Percentiles rank a stretch among this genome's conserved stretches.
Conservation (phyloP, 2,797 vertebrate genomes). For the Poeciliopsis gracilis region DNA sequence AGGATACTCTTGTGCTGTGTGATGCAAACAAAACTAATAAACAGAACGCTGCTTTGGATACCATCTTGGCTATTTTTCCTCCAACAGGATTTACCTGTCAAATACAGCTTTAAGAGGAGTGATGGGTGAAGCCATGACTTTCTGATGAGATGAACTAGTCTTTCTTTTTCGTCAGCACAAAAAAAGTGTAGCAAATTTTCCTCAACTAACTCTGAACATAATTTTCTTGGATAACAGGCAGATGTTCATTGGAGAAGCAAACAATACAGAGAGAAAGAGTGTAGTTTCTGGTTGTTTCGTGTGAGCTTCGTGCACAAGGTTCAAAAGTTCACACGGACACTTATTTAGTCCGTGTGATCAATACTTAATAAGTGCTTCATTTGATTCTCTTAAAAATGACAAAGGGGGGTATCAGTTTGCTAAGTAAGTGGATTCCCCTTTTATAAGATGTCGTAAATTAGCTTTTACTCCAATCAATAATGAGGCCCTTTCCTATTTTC, state of each 20-base stretch:
- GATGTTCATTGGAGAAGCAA: neutral
- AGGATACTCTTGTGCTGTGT: neutral
- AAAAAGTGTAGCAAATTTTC: neutral
- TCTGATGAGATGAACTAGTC: neutral
- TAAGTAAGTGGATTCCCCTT: slow-evolving; percentile 33
- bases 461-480: slow-evolving; percentile 38
- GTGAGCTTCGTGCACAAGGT: neutral
- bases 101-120: neutral
- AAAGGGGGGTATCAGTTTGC: slow-evolving; percentile 21
- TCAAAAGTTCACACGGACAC: neutral
- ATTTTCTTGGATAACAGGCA: neutral
- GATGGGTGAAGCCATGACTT: neutral
- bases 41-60: neutral
- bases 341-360: slow-evolving; percentile 38
- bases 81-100: neutral
- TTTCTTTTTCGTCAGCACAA: too few species aligned
- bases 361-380: slow-evolving; percentile 53
- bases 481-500: slow-evolving; percentile 19
- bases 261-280: neutral
- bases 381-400: slow-evolving; percentile 30
- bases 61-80: neutral
- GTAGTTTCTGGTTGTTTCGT: neutral
- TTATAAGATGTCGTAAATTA: slow-evolving; percentile 48
- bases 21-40: neutral
- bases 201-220: neutral